Evolutionary conservation across 2,888 invertebrate species (phyloP).

Genomic region (Stictocephala bisonia): DNA sequence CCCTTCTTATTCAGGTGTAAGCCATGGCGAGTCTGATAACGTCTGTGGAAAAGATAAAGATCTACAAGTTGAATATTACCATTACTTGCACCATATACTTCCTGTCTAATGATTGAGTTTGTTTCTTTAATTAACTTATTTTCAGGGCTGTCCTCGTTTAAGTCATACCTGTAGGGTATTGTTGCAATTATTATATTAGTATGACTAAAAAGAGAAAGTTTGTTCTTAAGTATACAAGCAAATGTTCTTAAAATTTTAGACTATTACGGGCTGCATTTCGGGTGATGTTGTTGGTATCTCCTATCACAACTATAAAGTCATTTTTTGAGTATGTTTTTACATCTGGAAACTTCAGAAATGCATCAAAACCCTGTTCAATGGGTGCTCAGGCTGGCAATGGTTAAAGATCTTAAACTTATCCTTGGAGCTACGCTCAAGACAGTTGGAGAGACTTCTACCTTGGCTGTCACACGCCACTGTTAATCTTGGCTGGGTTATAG

Average conservation of each 20-base stretch:
- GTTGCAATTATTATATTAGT: background rate
- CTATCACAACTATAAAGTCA: background rate
- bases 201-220: too few relatives aligned
- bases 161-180: background rate
- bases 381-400: background rate
- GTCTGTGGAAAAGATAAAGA: background rate
- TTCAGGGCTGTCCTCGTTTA: background rate
- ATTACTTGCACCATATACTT: background rate
- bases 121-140: slow-evolving; percentile 4
- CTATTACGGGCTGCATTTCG: background rate
- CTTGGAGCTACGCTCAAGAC: background rate
- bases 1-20: background rate
- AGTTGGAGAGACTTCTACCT: background rate
- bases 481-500: background rate
- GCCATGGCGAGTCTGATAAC: background rate
- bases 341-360: too few relatives aligned
- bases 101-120: background rate
- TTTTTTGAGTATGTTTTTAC: too few relatives aligned
- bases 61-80: background rate
- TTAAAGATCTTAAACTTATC: background rate
- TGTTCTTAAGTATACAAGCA: too few relatives aligned
- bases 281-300: background rate
- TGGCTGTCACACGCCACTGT: background rate
- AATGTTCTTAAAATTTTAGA: background rate
- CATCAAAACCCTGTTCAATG: too few relatives aligned